phyloP scores from a whole-genome alignment of 1,140 invertebrate genomes.

The Sarcophaga bullata region DNA sequence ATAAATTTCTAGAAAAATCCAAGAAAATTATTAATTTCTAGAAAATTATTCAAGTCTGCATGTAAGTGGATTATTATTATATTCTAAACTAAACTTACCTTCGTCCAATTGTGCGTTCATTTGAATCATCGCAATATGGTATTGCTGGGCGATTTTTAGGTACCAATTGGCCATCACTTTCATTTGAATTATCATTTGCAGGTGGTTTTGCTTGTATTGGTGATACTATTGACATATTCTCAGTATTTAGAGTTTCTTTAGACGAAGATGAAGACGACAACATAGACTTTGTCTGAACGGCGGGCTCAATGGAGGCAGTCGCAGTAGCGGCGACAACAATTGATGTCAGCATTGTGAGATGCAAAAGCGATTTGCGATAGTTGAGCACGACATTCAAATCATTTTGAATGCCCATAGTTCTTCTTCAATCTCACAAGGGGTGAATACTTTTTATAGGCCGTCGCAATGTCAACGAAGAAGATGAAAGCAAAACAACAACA shows the following conservation, averaged over 20 bases:
- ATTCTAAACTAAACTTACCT: constrained; percentile 48
- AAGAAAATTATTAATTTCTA: too few species aligned
- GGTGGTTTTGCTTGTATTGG: constrained; percentile 29
- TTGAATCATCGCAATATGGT: constrained; percentile 54
- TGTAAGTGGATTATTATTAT: too few species aligned
- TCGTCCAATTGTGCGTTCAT: constrained; percentile 56
- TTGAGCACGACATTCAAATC: constrained; percentile 52
- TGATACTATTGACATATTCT: not conserved
- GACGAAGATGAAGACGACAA: constrained; percentile 7
- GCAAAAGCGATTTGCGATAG: constrained; percentile 52
- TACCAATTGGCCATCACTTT: not conserved
- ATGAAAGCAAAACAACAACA: not conserved
- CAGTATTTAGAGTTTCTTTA: not conserved
- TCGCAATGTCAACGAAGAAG: not conserved
- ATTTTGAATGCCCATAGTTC: constrained; percentile 59
- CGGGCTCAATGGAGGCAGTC: constrained; percentile 37
- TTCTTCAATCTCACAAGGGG: not conserved
- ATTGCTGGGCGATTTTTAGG: constrained; percentile 44
- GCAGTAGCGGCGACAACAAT: constrained; percentile 52
- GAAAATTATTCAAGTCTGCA: too few species aligned
- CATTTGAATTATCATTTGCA: constrained; percentile 11
- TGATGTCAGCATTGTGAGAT: constrained; percentile 55
- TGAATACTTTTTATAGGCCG: not conserved
- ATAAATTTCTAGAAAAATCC: too few species aligned
- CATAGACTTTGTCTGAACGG: constrained; percentile 38